Conservation (phyloP, 35 echinoderm and acorn worm genomes). For the Ptychodera flava region DNA sequence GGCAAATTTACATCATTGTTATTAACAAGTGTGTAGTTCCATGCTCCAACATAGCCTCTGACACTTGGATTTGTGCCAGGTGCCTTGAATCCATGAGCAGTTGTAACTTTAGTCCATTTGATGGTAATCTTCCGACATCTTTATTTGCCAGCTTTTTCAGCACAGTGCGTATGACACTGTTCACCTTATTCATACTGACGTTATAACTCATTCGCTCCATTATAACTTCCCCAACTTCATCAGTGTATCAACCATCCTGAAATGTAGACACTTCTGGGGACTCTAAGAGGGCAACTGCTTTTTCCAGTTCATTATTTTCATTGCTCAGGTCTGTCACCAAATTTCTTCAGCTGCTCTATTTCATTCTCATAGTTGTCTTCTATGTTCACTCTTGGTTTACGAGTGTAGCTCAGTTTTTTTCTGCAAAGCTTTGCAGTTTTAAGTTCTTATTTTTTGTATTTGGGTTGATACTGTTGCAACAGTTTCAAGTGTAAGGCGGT, state of each 20-base stretch:
- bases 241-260: slow-evolving; percentile 19
- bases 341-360: not conserved
- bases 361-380: not conserved
- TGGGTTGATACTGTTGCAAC: too few species aligned
- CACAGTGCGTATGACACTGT: slow-evolving; percentile 15
- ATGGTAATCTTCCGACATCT: slow-evolving; percentile 4
- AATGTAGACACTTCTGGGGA: slow-evolving; percentile 8
- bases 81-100: not conserved
- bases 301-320: slow-evolving; percentile 19
- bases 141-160: slow-evolving; percentile 9
- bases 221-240: slow-evolving; percentile 20
- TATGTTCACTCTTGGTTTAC: not conserved
- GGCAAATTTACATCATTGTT: not conserved
- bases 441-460: too few species aligned
- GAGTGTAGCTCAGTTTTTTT: not conserved
- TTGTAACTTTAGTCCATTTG: not conserved
- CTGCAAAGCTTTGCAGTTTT: not conserved
- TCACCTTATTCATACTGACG: slow-evolving; percentile 13
- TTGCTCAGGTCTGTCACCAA: not conserved
- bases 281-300: slow-evolving; percentile 5
- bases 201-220: slow-evolving; percentile 16
- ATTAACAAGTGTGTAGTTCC: not conserved
- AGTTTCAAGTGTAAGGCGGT: too few species aligned
- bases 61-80: slow-evolving; percentile 3
- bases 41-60: not conserved